A percentile compares a stretch with the other conserved stretches of the same genome.
These are phyloP conservation scores for Fundulus diaphanus DNA, from an alignment of 2,797 vertebrate species.

Conservation along the genomic window DNA sequence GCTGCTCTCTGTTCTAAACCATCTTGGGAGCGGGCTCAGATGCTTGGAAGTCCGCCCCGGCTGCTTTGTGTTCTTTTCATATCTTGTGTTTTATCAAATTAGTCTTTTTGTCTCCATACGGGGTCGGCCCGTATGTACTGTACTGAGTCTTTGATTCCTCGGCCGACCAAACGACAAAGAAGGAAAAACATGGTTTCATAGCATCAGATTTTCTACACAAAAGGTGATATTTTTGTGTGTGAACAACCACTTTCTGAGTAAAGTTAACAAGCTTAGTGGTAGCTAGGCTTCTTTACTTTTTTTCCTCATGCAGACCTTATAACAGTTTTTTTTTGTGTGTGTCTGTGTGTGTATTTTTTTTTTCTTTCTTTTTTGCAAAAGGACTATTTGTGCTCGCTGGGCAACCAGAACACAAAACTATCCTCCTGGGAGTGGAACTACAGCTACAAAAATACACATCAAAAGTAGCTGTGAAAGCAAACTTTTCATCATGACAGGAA, in stretches of 20 bases:
- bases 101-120: slow-evolving; percentile 29
- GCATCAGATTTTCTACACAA: not conserved
- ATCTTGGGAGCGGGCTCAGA: not conserved
- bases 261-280: not conserved
- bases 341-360: too few species aligned
- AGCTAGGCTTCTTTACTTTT: not conserved
- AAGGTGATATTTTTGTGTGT: not conserved
- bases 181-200: not conserved
- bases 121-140: slow-evolving; percentile 13
- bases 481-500: slow-evolving; percentile 43
- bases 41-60: slow-evolving; percentile 24
- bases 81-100: slow-evolving; percentile 4
- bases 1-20: slow-evolving; percentile 35
- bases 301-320: not conserved
- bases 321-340: too few species aligned
- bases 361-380: too few species aligned
- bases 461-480: slow-evolving; percentile 32
- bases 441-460: slow-evolving; percentile 18
- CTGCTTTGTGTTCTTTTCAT: not conserved
- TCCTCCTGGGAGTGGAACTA: slow-evolving; percentile 40
- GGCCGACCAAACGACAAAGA: not conserved
- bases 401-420: slow-evolving; percentile 24
- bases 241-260: not conserved
- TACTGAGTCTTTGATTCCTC: slow-evolving; percentile 8
- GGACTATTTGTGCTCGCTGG: slow-evolving; percentile 45